A percentile compares a stretch with the other conserved stretches of the same genome.
Evolutionary conservation across 35 echinoderm and acorn worm genomes (phyloP).

Genomic region (Lytechinus pictus): DNA sequence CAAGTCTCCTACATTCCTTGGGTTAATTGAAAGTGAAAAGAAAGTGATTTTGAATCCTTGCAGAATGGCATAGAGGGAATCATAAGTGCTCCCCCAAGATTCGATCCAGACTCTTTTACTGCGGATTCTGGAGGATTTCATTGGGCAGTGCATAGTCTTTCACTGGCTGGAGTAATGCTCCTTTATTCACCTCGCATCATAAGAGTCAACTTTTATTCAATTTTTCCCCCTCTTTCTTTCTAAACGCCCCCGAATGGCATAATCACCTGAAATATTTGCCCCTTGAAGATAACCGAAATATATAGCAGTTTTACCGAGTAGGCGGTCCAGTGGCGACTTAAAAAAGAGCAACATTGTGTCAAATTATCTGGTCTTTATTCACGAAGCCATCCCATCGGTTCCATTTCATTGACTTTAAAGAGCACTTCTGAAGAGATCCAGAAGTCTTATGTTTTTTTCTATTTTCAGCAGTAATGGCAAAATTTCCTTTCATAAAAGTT

Average conservation of each 20-base stretch:
- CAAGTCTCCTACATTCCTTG: background rate
- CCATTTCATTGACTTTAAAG: background rate
- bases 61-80: background rate
- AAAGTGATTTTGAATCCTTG: background rate
- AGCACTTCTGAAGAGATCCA: background rate
- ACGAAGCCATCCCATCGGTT: background rate
- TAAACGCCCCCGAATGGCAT: background rate
- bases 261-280: background rate
- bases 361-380: constrained; percentile 14
- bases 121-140: background rate
- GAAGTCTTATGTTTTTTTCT: background rate
- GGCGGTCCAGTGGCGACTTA: background rate
- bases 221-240: background rate
- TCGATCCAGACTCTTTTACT: background rate
- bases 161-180: background rate
- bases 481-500: background rate
- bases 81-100: background rate
- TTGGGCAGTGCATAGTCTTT: background rate
- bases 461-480: background rate
- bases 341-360: background rate
- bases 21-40: background rate
- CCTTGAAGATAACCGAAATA: background rate
- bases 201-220: background rate
- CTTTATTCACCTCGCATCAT: background rate
- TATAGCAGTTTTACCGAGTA: background rate